Conservation (phyloP, 2,113 vertebrate genomes). For the Rhynchomys soricoides region DNA sequence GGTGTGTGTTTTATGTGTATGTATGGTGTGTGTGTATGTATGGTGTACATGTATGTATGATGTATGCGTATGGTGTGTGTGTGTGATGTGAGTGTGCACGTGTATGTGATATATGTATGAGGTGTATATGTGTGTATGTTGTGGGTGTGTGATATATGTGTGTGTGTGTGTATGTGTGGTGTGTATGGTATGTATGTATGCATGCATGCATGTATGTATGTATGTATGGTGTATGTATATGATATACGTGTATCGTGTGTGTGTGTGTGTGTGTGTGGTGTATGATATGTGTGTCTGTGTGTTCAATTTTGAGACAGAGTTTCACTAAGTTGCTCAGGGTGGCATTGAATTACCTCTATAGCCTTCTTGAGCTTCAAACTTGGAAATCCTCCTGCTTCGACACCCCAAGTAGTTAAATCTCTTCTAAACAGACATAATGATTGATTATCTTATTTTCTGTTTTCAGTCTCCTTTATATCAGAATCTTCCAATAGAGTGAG, state of each 20-base stretch:
- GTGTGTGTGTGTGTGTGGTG: neutral
- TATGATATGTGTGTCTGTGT: neutral
- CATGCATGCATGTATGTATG: too few relatives aligned
- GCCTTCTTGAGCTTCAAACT: neutral
- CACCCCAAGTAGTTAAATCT: neutral
- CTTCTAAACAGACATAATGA: neutral
- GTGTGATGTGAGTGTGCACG: neutral
- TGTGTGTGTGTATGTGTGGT: neutral
- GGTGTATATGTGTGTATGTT: neutral
- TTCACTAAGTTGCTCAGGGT: neutral
- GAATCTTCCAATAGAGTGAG: neutral
- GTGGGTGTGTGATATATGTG: neutral
- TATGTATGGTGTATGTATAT: neutral
- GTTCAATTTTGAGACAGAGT: neutral
- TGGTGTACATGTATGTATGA: too few relatives aligned
- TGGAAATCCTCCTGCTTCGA: neutral
- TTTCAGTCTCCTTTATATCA: neutral
- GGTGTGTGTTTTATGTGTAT: too few relatives aligned
- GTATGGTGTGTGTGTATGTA: too few relatives aligned
- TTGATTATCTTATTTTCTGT: neutral
- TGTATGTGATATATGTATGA: neutral
- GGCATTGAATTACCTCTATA: neutral
- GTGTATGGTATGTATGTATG: neutral
- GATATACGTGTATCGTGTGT: too few relatives aligned
- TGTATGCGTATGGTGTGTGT: neutral